A percentile compares a stretch with the other conserved stretches of the same genome.
These are phyloP conservation scores for Stenopsyche tienmushanensis DNA, from an alignment of 1,140 invertebrate species.

Conservation along the genomic window DNA sequence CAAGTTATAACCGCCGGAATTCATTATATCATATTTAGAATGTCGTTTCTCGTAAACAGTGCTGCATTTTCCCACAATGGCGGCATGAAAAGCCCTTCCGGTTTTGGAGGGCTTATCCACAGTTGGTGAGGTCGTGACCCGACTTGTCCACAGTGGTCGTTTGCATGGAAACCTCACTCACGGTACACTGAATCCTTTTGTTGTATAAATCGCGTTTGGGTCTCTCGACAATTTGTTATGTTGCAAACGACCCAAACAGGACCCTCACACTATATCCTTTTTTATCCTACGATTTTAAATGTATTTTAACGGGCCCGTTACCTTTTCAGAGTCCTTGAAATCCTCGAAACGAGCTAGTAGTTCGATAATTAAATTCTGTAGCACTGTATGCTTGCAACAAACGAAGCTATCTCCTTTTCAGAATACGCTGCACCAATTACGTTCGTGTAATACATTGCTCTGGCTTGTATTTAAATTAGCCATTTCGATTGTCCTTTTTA, in stretches of 20 bases:
- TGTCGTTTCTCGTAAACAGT: conserved; percentile 29
- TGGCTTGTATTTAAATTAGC: too few relatives aligned
- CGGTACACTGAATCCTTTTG: conserved; percentile 10
- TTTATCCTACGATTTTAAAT: conserved; percentile 12
- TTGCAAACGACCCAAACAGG: background rate
- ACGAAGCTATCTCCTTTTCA: too few relatives aligned
- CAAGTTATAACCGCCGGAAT: conserved; percentile 14
- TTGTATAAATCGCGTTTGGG: background rate
- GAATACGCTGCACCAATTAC: too few relatives aligned
- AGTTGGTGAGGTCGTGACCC: background rate
- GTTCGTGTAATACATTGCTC: too few relatives aligned
- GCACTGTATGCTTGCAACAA: too few relatives aligned
- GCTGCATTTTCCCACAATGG: conserved; percentile 24
- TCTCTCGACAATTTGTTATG: background rate
- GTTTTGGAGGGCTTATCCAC: background rate
- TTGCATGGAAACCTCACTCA: background rate
- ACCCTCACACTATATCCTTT: too few relatives aligned
- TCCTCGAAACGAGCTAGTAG: too few relatives aligned
- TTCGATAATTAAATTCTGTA: too few relatives aligned
- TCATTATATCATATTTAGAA: conserved; percentile 36
- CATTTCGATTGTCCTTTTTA: too few relatives aligned
- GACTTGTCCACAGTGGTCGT: background rate
- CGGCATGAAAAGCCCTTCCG: conserved; percentile 29
- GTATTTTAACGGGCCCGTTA: too few relatives aligned
- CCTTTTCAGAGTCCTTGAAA: too few relatives aligned